Evolutionary conservation across 2,888 invertebrate genomes (phyloP).

Genomic region (Platynereis dumerilii): DNA sequence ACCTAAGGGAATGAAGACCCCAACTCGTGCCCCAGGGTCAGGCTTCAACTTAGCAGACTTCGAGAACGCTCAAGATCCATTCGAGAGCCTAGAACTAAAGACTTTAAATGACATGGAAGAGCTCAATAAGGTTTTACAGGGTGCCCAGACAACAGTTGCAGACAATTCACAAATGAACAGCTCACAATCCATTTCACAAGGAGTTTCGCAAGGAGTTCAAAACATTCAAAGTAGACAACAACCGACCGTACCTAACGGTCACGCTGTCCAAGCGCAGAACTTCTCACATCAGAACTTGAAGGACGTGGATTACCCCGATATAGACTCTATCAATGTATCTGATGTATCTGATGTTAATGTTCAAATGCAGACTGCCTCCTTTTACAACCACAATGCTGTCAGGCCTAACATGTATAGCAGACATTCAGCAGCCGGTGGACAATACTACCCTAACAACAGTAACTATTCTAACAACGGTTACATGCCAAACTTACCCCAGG

Average conservation of each 20-base stretch:
- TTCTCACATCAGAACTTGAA: slow-evolving; percentile 13
- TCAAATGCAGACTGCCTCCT: too few relatives aligned
- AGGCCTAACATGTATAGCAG: slow-evolving; percentile 2
- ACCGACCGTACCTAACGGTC: slow-evolving; percentile 2
- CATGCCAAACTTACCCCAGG: not conserved
- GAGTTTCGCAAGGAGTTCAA: not conserved
- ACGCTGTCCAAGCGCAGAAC: not conserved
- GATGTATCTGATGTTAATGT: slow-evolving; percentile 3
- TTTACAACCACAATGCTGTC: not conserved
- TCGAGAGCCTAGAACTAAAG: slow-evolving; percentile 90
- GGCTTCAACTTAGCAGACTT: slow-evolving; percentile 75
- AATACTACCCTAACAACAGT: not conserved
- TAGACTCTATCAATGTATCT: slow-evolving; percentile 19
- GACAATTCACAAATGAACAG: not conserved
- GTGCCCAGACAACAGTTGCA: slow-evolving; percentile 15
- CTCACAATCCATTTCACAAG: not conserved
- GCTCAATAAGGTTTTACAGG: slow-evolving; percentile 77
- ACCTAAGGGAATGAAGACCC: not conserved
- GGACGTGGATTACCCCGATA: slow-evolving; percentile 28
- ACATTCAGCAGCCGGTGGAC: slow-evolving; percentile 2
- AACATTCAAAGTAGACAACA: not conserved
- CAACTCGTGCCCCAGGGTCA: slow-evolving; percentile 1
- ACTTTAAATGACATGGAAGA: slow-evolving; percentile 92
- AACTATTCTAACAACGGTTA: slow-evolving; percentile 1
- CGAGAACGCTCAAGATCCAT: slow-evolving; percentile 90